Conservation (phyloP, 2,888 invertebrate genomes). For the Lucinisca nassula region DNA sequence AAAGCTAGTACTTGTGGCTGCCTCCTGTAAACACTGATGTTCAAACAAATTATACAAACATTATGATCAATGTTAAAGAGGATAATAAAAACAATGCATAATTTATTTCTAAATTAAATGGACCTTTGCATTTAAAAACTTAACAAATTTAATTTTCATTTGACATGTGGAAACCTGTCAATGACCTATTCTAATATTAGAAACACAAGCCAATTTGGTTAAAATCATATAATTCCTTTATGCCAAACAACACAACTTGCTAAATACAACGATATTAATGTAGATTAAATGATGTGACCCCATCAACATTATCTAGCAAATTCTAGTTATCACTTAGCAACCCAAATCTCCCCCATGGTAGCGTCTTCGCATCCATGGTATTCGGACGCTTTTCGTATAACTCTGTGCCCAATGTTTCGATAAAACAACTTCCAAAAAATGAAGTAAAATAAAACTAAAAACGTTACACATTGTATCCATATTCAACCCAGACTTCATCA, state of each 20-base stretch:
- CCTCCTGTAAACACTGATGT: too few species aligned
- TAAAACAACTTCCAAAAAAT: neutral
- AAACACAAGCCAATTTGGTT: neutral
- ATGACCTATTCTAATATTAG: neutral
- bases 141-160: too few species aligned
- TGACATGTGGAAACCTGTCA: neutral
- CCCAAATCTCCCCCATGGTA: slow-evolving; percentile 73
- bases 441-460: slow-evolving; percentile 18
- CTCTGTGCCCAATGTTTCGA: neutral
- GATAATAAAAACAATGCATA: too few species aligned
- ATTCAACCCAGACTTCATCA: slow-evolving; percentile 28
- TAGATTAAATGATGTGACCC: slow-evolving; percentile 15
- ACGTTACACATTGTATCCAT: slow-evolving; percentile 55
- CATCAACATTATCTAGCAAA: slow-evolving; percentile 67
- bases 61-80: too few species aligned
- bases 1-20: too few species aligned
- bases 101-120: too few species aligned
- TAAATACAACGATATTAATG: neutral
- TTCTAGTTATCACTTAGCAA: slow-evolving; percentile 75
- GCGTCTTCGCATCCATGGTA: slow-evolving; percentile 77
- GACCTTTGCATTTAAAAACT: too few species aligned
- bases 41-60: too few species aligned
- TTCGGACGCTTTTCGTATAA: slow-evolving; percentile 66
- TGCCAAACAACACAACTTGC: neutral
- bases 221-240: neutral